Percentiles rank a stretch among this genome's conserved stretches.
These are phyloP conservation scores for Petrolisthes cinctipes DNA, from an alignment of 2,888 invertebrate genomes.

Conservation along the genomic window DNA sequence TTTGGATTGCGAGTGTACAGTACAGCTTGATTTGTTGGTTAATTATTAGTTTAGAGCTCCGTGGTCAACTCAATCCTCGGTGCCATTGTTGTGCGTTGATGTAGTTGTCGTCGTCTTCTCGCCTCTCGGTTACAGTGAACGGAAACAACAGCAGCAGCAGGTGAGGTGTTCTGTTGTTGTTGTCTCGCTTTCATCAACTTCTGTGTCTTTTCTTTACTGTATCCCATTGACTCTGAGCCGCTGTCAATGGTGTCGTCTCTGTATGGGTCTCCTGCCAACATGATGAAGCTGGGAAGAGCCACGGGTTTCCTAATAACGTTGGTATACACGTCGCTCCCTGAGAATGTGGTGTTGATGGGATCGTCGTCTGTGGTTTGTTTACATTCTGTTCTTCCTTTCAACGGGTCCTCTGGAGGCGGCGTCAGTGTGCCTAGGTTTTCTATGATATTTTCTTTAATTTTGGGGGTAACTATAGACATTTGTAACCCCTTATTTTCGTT, in stretches of 20 bases:
- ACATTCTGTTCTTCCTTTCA: not conserved
- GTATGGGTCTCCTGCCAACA: slow-evolving; percentile 39
- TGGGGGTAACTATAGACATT: too few species aligned
- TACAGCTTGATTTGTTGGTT: not conserved
- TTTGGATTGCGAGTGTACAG: not conserved
- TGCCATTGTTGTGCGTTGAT: not conserved
- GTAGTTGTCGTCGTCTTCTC: not conserved
- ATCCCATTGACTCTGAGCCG: not conserved
- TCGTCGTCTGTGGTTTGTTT: not conserved
- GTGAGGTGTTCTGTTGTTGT: not conserved
- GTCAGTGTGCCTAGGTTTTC: not conserved
- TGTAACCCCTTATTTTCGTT: not conserved
- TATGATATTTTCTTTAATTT: too few species aligned
- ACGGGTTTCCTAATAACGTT: slow-evolving; percentile 56
- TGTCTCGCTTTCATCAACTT: not conserved
- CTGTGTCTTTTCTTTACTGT: not conserved
- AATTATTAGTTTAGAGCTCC: slow-evolving; percentile 15
- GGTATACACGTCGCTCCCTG: slow-evolving; percentile 50
- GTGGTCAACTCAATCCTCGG: slow-evolving; percentile 47
- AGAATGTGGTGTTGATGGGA: slow-evolving; percentile 35
- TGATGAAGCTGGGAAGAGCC: not conserved
- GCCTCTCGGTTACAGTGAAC: slow-evolving; percentile 31
- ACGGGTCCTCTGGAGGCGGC: not conserved
- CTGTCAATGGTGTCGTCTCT: slow-evolving; percentile 46
- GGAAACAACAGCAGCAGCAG: not conserved